Percentiles rank a stretch among this genome's conserved stretches.
Conservation (phyloP, 2,113 vertebrate genomes). For the Microcebus jonahi region DNA sequence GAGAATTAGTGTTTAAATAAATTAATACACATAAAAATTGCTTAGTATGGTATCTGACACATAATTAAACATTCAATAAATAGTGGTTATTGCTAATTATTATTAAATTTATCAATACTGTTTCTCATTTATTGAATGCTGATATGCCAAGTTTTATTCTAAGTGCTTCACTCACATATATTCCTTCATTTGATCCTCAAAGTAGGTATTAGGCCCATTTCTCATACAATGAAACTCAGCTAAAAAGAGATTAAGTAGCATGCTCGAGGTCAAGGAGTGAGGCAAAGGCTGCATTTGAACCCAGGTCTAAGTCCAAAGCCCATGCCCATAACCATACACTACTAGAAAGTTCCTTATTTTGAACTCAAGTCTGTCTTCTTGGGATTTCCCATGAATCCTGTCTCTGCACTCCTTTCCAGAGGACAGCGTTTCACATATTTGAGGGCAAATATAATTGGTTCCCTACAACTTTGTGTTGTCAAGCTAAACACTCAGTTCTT, state of each 20-base stretch:
- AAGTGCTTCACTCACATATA: neutral
- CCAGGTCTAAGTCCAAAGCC: neutral
- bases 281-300: neutral
- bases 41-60: neutral
- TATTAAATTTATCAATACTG: neutral
- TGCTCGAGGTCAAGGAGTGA: neutral
- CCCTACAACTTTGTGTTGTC: neutral
- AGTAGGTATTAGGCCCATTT: neutral
- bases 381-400: neutral
- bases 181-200: neutral
- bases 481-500: conserved; percentile 7
- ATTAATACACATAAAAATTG: neutral
- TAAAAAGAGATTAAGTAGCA: neutral
- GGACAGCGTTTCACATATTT: neutral
- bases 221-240: neutral
- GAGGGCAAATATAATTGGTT: neutral
- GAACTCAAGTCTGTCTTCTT: neutral
- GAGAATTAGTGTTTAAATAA: neutral
- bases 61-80: neutral
- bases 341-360: neutral
- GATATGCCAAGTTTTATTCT: neutral
- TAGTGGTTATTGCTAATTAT: neutral
- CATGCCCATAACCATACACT: neutral
- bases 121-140: neutral
- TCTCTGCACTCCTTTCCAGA: neutral